Evolutionary conservation across 2,888 invertebrate genomes (phyloP).

Genomic region (Cremastinae sp.): DNA sequence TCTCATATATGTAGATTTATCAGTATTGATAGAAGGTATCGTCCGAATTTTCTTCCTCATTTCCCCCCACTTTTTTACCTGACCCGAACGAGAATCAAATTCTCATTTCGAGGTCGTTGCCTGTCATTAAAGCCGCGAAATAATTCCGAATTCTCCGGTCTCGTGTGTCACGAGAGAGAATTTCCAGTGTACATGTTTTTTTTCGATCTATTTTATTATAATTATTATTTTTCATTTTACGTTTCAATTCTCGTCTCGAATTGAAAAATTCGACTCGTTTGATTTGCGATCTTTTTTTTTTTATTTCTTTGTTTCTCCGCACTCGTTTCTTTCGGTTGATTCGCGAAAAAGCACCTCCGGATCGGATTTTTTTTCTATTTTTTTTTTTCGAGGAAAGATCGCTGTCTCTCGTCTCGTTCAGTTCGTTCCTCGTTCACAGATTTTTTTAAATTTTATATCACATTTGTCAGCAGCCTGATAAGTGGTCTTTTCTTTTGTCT

Average conservation of each 20-base stretch:
- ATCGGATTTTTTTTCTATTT: background rate
- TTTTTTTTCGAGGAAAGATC: slow-evolving; percentile 1
- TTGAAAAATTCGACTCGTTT: slow-evolving; percentile 12
- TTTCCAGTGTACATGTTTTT: slow-evolving; percentile 1
- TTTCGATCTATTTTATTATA: slow-evolving; percentile 28
- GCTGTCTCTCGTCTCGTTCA: no score
- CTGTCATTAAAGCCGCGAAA: slow-evolving; percentile 14
- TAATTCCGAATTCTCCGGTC: background rate
- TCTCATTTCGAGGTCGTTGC: slow-evolving; percentile 15
- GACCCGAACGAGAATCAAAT: slow-evolving; percentile 53
- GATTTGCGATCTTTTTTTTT: slow-evolving; percentile 24
- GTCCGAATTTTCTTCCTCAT: slow-evolving; percentile 32
- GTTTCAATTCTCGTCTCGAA: background rate
- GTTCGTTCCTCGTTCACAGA: no score
- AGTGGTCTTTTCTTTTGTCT: slow-evolving; percentile 1
- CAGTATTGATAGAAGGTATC: slow-evolving; percentile 43
- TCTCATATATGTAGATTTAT: slow-evolving; percentile 25
- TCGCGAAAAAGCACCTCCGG: slow-evolving; percentile 1
- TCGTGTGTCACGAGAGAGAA: slow-evolving; percentile 11
- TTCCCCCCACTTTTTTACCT: slow-evolving; percentile 13
- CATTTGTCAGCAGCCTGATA: no score
- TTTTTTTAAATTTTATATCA: no score
- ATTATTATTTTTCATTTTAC: slow-evolving; percentile 10
- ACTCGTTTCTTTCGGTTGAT: background rate
- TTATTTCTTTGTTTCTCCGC: background rate